Evolutionary conservation across 2,113 vertebrate species (phyloP), one percentile per base, ranked within the genome.

Genomic region (Alethe castanea): DNA sequence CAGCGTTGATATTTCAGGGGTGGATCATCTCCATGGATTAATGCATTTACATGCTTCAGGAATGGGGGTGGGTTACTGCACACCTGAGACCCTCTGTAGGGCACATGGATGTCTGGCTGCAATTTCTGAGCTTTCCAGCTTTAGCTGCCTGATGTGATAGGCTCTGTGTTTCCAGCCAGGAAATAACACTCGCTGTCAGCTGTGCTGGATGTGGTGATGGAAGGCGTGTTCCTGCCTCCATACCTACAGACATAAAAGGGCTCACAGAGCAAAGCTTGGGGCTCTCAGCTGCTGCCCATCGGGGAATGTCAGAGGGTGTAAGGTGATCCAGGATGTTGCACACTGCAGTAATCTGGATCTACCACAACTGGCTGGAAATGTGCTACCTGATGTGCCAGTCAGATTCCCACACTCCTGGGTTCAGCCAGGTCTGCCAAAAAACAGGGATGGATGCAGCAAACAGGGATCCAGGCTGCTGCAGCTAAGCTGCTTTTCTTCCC

Each of bases 121-220:
- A 56, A 24, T 72, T 94, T 72, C 33, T 65, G 89, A 82, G 70
- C 64, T 69, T 90, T 83, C 29, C 47, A 62, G 29, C 64, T 90
- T 61, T 19, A 91, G 69, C 28, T 83, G 73, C 48, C 36, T 35
- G 25, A 76, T 17, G 69, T 38, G 87, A 81, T 76, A 60, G 45
- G 33, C 56, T 86, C 65, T 76, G 7, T 77, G 79, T 92, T 94
- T 84, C 45, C 91, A 79, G 90, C 17, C 61, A 95, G 89, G 89
- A 95, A 95, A 47, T 80, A 76, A 14, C 82, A 80, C 84, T 91
- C 3, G 12, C 56, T 72, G 72, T 65, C 84, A 92, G 87, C 88
- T 23, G 26, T 31, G 59, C 64, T 78, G 36, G 84, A 48, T 20
- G 3, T 25, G 40, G 64, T 62, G 74, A 36, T 69, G 52, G 69